Base-by-base conservation (phyloP, 1,140 invertebrate genomes). In the Ephestia elutella region DNA sequence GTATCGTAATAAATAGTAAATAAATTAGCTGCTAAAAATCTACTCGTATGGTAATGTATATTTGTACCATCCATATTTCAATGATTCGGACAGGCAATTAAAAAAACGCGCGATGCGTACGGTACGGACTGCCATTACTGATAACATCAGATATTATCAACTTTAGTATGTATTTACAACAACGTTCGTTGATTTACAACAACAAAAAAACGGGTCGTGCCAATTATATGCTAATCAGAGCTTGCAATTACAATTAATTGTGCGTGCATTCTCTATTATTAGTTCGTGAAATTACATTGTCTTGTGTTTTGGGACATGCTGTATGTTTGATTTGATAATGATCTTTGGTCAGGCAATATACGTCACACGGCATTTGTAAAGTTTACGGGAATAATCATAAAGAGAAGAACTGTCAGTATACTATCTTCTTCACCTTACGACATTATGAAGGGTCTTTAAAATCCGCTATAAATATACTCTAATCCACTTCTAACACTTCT, bases 161-260 rank as follows among this genome's bases (percentile, higher is more conserved):
- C 5, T 53, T 50, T 30, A 15, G 19, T 30, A 58, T 63, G 2
- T 64, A 62, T 62, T 62, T 66, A 59, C 56, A 56, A 18, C 44
- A 63, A n/a, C n/a, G n/a, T n/a, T n/a, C n/a, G n/a, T n/a, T n/a
- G n/a, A n/a, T n/a, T n/a, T n/a, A n/a, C n/a, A n/a, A n/a, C 57
- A 63, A 32, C 3, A 44, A 69, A 68, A 64, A 65, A 60, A 67
- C 68, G 49, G 63, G 63, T 57, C 59, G 59, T 38, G 30, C 60
- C 78, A 73, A 78, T 78, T 81, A 78, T 64, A 78, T 77, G 75
- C 71, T 82, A 80, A 82, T 82, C 68, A 75, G 68, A 62, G 54
- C 65, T 65, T 59, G 70, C 65, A 75, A 78, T 81, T 74, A 71
- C 68, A 63, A 70, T 78, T 70, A 70, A 72, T 70, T 70, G 67